Conservation (phyloP, 2,113 vertebrate species). For the Oryzias melastigma region DNA sequence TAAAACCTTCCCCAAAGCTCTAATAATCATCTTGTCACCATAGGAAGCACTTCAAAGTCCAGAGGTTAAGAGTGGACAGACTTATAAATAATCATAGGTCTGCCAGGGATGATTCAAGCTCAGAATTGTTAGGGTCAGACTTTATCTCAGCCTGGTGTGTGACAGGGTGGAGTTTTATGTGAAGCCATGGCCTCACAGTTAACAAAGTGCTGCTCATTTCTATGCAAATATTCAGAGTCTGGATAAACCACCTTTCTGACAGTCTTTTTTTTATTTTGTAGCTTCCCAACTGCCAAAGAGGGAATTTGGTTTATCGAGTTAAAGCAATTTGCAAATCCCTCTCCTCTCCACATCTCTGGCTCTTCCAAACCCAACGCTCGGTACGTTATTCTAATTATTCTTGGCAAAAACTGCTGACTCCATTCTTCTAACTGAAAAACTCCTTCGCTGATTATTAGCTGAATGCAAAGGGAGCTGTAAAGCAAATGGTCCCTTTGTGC, state of each 20-base stretch:
- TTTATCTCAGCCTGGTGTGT: slow-evolving; percentile 4
- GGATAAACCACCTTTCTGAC: slow-evolving; percentile 18
- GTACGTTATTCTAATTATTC: slow-evolving; percentile 8
- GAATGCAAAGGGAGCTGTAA: slow-evolving; percentile 4
- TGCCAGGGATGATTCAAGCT: neutral
- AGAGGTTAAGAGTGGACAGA: neutral
- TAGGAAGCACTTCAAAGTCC: neutral
- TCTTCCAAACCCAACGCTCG: slow-evolving; percentile 2
- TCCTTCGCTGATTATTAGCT: neutral
- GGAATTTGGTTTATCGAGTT: slow-evolving; percentile 23
- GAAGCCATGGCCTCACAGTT: neutral
- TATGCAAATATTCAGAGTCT: slow-evolving; percentile 29
- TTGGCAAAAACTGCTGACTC: neutral
- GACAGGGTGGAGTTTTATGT: slow-evolving; percentile 18
- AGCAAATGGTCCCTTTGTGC: neutral
- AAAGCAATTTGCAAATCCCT: slow-evolving; percentile 12
- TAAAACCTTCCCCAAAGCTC: no score
- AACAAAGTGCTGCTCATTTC: slow-evolving; percentile 12
- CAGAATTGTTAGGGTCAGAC: slow-evolving; percentile 8
- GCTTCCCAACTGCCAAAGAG: slow-evolving; percentile 9
- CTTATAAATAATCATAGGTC: slow-evolving; percentile 21
- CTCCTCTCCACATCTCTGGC: slow-evolving; percentile 1
- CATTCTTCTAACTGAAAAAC: slow-evolving; percentile 5
- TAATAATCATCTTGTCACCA: neutral
- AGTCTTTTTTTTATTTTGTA: neutral